phyloP scores from a whole-genome alignment of 2,113 vertebrate species.

The Myotis brandtii region DNA sequence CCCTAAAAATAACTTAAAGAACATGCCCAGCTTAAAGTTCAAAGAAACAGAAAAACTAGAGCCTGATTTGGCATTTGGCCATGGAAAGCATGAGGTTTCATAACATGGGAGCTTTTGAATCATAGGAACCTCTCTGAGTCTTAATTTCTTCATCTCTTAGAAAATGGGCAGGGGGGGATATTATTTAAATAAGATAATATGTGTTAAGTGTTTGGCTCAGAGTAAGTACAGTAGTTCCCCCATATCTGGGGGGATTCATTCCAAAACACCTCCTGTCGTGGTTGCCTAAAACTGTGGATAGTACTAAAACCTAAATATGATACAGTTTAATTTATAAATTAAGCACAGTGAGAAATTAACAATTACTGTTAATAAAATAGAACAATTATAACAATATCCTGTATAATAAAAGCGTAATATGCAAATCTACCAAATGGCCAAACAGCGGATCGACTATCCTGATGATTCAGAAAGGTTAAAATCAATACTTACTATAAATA shows the following conservation, averaged over 20 bases:
- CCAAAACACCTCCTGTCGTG: background rate
- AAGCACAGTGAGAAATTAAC: background rate
- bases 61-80: background rate
- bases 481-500: constrained; percentile 37
- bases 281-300: background rate
- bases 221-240: background rate
- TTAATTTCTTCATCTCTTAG: background rate
- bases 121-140: background rate
- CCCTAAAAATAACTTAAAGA: background rate
- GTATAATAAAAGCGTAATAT: background rate
- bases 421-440: no score
- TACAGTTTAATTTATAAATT: background rate
- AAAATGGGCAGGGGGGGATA: background rate
- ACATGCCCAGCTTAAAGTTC: background rate
- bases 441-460: no score
- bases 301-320: background rate
- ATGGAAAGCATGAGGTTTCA: rapidly evolving
- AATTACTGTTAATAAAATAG: background rate
- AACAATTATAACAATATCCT: background rate
- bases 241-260: background rate
- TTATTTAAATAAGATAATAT: background rate
- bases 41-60: background rate
- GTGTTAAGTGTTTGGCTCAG: background rate
- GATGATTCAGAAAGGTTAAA: constrained; percentile 33
- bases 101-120: background rate